Evolutionary conservation across 2,888 invertebrate genomes (phyloP).

Genomic region (Drosophila kokeensis): DNA sequence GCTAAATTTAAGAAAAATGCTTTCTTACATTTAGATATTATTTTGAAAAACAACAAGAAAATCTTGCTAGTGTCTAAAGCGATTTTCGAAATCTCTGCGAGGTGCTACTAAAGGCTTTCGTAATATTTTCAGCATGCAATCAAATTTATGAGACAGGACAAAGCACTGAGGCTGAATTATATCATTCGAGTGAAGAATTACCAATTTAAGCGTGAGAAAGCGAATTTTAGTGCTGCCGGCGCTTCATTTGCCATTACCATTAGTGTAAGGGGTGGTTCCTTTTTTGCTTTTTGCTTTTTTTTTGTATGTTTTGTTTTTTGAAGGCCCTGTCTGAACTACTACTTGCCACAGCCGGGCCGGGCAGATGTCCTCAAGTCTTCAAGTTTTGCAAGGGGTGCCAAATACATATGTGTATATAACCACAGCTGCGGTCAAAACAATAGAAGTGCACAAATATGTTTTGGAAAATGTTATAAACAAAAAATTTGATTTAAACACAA

Average conservation of each 20-base stretch:
- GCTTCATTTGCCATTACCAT: slow-evolving; percentile 47
- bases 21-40: background rate
- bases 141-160: background rate
- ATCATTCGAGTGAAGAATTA: slow-evolving; percentile 42
- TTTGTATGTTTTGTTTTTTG: background rate
- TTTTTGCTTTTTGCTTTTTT: slow-evolving; percentile 1
- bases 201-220: slow-evolving; percentile 47
- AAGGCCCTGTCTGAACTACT: background rate
- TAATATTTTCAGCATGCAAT: background rate
- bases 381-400: slow-evolving; percentile 1
- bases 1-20: background rate
- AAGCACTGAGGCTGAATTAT: slow-evolving; percentile 4
- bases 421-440: background rate
- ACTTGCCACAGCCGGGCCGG: background rate
- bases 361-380: background rate
- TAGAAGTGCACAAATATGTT: background rate
- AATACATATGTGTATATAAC: background rate
- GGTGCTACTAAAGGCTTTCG: background rate
- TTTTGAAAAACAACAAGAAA: background rate
- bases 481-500: background rate
- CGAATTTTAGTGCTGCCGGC: slow-evolving; percentile 54
- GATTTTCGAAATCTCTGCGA: background rate
- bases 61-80: background rate
- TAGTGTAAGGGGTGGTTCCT: slow-evolving; percentile 50
- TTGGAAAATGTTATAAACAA: background rate